Conservation (phyloP, 2,797 vertebrate species). For the Acipenser ruthenus region DNA sequence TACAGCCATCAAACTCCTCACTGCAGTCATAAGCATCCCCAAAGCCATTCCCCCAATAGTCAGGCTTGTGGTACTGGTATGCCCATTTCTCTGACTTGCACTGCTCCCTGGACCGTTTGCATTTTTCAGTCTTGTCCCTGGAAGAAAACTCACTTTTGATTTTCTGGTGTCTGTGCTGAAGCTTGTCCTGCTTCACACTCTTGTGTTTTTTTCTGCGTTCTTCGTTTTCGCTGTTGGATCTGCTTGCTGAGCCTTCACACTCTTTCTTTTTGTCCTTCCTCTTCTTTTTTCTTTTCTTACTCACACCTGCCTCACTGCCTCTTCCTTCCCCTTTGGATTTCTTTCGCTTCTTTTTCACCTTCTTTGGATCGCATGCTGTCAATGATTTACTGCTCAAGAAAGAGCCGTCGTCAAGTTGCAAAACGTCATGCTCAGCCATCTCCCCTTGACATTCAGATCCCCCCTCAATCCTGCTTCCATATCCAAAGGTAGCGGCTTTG, state of each 20-base stretch:
- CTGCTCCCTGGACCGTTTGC: not conserved
- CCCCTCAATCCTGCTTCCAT: not conserved
- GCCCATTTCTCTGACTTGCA: too few species aligned
- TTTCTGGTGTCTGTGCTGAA: conserved; percentile 1
- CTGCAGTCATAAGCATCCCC: not conserved
- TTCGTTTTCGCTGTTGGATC: not conserved
- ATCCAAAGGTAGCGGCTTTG: not conserved
- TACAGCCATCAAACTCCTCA: conserved; percentile 5
- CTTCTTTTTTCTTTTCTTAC: conserved; percentile 15
- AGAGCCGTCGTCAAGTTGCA: not conserved
- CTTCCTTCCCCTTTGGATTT: not conserved
- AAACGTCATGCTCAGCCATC: not conserved
- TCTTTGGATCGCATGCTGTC: not conserved
- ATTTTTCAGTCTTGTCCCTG: not conserved
- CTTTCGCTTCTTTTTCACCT: conserved; percentile 8
- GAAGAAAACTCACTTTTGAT: not conserved
- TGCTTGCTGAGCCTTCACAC: not conserved
- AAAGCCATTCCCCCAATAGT: not conserved
- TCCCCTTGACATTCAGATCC: not conserved
- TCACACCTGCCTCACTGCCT: not conserved
- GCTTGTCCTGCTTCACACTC: not conserved
- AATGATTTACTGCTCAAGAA: not conserved
- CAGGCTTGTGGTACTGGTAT: not conserved
- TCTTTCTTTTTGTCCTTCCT: conserved; percentile 10
- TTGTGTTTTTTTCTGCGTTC: conserved; percentile 8